A percentile compares a stretch with the other conserved stretches of the same genome.
These are phyloP conservation scores for Aphelenchoides bicaudatus DNA, from an alignment of 2,888 invertebrate species.

Conservation along the genomic window DNA sequence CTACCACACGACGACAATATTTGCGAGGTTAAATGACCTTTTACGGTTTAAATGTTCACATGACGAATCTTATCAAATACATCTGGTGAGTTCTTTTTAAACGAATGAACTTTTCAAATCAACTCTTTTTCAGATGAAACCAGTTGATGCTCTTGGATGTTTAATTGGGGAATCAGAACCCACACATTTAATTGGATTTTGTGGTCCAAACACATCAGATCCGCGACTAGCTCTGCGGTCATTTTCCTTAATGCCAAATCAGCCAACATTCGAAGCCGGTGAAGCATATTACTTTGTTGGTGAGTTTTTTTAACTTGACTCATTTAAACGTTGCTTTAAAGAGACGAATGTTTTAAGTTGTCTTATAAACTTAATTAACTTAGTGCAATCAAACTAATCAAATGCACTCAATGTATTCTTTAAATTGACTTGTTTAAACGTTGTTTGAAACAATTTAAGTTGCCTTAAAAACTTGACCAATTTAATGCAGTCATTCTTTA, in stretches of 20 bases:
- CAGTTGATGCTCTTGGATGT: slow-evolving; percentile 15
- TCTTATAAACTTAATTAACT: too few species aligned
- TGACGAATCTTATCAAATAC: slow-evolving; percentile 2
- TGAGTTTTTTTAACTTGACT: slow-evolving; percentile 22
- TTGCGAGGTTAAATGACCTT: slow-evolving; percentile 16
- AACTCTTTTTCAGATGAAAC: neutral
- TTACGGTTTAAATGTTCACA: slow-evolving; percentile 2
- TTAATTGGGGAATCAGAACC: neutral
- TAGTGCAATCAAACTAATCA: too few species aligned
- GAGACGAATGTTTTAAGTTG: too few species aligned
- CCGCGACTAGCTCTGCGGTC: slow-evolving; percentile 22
- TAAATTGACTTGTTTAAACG: too few species aligned
- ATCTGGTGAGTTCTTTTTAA: slow-evolving; percentile 9
- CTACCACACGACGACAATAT: slow-evolving; percentile 7
- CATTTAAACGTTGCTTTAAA: too few species aligned
- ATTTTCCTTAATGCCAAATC: slow-evolving; percentile 26
- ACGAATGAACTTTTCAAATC: neutral
- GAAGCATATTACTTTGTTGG: slow-evolving; percentile 26
- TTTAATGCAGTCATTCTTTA: too few species aligned
- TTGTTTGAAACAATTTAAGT: too few species aligned
- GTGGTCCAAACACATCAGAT: slow-evolving; percentile 18
- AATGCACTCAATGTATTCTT: too few species aligned
- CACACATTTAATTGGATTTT: slow-evolving; percentile 19
- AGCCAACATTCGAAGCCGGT: slow-evolving; percentile 22
- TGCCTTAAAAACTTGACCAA: too few species aligned